Evolutionary conservation across 53 echinoderm and acorn worm species (phyloP).

Genomic region (Holothuria scabra): DNA sequence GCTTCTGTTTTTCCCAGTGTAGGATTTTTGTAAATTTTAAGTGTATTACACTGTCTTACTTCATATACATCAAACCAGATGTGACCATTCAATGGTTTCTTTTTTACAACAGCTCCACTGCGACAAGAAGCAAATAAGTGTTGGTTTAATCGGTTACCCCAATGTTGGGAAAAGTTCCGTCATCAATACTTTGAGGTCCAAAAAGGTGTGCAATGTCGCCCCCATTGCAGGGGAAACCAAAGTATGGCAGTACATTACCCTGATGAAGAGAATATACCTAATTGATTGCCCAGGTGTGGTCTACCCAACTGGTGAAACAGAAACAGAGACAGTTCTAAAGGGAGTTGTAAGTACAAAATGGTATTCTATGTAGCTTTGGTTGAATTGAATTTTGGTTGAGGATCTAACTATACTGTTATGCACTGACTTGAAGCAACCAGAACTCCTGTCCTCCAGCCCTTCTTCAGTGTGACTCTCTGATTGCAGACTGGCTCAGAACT

Average conservation of each 20-base stretch:
- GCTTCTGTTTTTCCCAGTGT: too few species aligned
- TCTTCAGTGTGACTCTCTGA: too few species aligned
- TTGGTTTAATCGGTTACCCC: constrained; percentile 97
- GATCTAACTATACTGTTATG: too few species aligned
- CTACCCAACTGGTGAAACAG: constrained; percentile 92
- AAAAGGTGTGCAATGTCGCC: constrained; percentile 95
- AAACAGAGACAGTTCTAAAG: constrained; percentile 91
- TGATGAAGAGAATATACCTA: constrained; percentile 94
- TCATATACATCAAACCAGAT: background rate
- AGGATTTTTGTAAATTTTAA: too few species aligned
- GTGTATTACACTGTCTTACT: background rate
- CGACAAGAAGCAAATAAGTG: constrained; percentile 99
- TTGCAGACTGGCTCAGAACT: too few species aligned
- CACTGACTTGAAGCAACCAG: too few species aligned
- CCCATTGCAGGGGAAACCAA: constrained; percentile 99
- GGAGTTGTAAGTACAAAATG: constrained; percentile 82
- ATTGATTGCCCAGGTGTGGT: constrained; percentile 99
- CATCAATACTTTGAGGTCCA: constrained; percentile 88
- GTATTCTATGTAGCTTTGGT: too few species aligned
- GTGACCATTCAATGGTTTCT: background rate
- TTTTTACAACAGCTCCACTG: constrained; percentile 66
- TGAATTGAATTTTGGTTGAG: too few species aligned
- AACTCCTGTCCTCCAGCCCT: too few species aligned
- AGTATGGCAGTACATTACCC: constrained; percentile 98
- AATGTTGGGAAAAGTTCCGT: constrained; percentile 98